Conservation (phyloP, 2,888 invertebrate genomes). For the Dichetophora obliterata region DNA sequence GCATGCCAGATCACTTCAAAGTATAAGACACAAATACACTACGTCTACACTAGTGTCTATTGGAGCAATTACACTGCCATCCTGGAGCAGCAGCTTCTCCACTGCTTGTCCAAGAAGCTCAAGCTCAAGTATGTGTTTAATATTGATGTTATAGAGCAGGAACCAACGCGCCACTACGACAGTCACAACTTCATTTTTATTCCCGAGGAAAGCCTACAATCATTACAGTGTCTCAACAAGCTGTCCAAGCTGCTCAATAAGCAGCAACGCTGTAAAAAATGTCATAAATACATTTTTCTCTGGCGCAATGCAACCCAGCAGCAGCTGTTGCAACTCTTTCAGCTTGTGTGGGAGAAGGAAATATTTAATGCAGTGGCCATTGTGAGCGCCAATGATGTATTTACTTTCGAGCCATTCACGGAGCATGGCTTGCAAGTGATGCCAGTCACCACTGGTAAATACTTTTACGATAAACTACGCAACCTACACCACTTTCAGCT, state of each 20-base stretch:
- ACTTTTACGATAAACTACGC: conserved; percentile 57
- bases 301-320: conserved; percentile 53
- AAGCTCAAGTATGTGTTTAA: conserved; percentile 44
- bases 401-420: conserved; percentile 61
- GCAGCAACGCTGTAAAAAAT: conserved; percentile 54
- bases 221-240: conserved; percentile 47
- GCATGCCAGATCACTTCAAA: conserved; percentile 40
- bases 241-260: conserved; percentile 55
- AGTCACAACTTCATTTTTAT: conserved; percentile 57
- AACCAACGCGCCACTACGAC: conserved; percentile 53
- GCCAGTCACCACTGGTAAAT: conserved; percentile 29
- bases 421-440: conserved; percentile 50
- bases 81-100: conserved; percentile 35
- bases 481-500: conserved; percentile 56
- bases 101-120: conserved; percentile 31
- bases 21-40: conserved; percentile 34
- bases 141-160: conserved; percentile 47
- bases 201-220: conserved; percentile 40
- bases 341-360: conserved; percentile 56
- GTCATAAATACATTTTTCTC: conserved; percentile 60
- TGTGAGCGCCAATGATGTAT: conserved; percentile 38
- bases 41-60: conserved; percentile 34
- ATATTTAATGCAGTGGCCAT: conserved; percentile 56
- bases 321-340: conserved; percentile 52
- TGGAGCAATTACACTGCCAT: not conserved